Conservation (phyloP, 1,140 invertebrate species). For the Phymorhynchus buccinoides region DNA sequence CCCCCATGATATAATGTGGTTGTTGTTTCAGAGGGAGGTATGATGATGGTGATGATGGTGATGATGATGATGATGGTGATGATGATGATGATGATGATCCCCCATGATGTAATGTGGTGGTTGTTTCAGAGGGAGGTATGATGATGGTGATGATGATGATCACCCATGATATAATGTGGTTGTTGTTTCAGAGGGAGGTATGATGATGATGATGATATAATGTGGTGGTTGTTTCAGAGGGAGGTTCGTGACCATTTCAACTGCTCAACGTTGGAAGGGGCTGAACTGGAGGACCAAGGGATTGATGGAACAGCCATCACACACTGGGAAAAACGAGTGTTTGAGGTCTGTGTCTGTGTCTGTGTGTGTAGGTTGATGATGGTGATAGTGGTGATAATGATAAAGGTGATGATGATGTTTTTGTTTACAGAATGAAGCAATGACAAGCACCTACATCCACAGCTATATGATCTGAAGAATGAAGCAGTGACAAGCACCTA, state of each 20-base stretch:
- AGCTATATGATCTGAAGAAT: no score
- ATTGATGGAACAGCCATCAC: slow-evolving; percentile 92
- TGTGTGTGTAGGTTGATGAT: background rate
- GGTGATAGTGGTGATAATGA: no score
- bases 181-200: background rate
- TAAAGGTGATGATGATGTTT: no score
- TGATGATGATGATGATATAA: background rate
- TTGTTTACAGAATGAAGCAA: no score
- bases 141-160: background rate
- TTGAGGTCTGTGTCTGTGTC: slow-evolving; percentile 82
- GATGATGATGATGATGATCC: no score
- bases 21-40: background rate
- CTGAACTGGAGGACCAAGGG: slow-evolving; percentile 95
- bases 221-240: slow-evolving; percentile 51
- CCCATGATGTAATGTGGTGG: no score
- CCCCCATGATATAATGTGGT: background rate
- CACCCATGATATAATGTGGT: background rate
- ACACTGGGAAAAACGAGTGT: slow-evolving; percentile 98
- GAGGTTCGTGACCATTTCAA: slow-evolving; percentile 90
- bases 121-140: slow-evolving; percentile 77
- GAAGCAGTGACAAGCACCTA: no score
- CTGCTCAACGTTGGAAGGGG: slow-evolving; percentile 92
- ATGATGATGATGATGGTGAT: no score
- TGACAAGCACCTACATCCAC: no score
- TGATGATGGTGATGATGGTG: no score